A percentile compares a stretch with the other conserved stretches of the same genome.
phyloP scores from a whole-genome alignment of 1,140 invertebrate species.

The Tetramorium alpestre region DNA sequence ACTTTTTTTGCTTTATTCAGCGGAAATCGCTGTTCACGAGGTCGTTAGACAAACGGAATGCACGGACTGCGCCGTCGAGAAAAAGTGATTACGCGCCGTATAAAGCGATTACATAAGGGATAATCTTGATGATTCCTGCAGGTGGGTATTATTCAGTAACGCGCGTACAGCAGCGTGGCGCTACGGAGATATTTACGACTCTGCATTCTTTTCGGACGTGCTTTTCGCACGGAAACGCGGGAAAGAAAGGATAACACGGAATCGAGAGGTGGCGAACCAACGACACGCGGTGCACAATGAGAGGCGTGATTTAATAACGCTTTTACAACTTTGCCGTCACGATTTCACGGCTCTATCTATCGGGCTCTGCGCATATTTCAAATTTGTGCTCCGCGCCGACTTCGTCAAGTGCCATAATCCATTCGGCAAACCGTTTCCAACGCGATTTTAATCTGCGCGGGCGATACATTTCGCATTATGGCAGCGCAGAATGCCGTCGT shows the following conservation, averaged over 20 bases:
- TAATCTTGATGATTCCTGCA: conserved; percentile 28
- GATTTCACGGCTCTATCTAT: neutral
- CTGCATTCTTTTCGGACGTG: neutral
- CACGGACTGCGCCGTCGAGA: neutral
- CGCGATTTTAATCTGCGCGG: conserved; percentile 5
- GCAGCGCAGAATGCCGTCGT: neutral
- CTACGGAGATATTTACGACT: conserved; percentile 15
- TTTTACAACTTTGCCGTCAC: conserved; percentile 13
- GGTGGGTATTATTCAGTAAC: conserved; percentile 12
- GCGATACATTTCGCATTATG: neutral
- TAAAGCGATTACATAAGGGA: conserved; percentile 37
- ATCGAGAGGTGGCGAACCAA: neutral
- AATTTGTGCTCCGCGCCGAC: neutral
- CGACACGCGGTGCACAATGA: conserved; percentile 12
- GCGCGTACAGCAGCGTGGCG: neutral
- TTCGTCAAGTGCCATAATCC: neutral
- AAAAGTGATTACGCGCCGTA: conserved; percentile 23
- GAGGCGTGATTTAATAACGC: neutral
- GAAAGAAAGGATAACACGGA: neutral
- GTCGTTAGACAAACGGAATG: neutral
- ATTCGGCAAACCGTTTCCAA: conserved; percentile 27
- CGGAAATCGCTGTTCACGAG: neutral
- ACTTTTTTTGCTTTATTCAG: conserved; percentile 2
- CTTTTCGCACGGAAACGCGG: conserved; percentile 1
- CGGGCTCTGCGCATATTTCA: neutral